phyloP scores from a whole-genome alignment of 2,888 invertebrate species.

The Phalera bucephala region DNA sequence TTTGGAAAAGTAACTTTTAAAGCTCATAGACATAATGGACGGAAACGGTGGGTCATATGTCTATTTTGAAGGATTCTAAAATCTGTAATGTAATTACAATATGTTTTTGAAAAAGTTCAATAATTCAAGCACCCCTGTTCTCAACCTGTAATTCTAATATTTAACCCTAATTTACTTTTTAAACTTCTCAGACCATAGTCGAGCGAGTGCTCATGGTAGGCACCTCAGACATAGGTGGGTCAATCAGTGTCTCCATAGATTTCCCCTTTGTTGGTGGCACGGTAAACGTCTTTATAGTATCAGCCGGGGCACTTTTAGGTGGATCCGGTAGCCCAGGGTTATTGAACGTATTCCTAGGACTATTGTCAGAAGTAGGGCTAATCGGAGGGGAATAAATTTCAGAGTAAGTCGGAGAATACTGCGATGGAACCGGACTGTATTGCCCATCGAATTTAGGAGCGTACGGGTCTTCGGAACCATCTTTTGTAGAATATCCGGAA shows the following conservation, averaged over 20 bases:
- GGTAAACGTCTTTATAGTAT: slow-evolving; percentile 70
- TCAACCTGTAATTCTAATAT: too few relatives aligned
- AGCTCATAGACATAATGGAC: too few relatives aligned
- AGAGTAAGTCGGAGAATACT: slow-evolving; percentile 77
- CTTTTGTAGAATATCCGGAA: slow-evolving; percentile 73
- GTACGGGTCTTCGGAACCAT: slow-evolving; percentile 71
- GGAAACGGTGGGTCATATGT: too few relatives aligned
- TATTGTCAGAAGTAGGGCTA: slow-evolving; percentile 71
- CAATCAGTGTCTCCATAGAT: slow-evolving; percentile 72
- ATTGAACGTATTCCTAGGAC: slow-evolving; percentile 66
- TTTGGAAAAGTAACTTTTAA: too few relatives aligned
- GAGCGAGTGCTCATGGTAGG: slow-evolving; percentile 70
- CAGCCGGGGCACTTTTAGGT: slow-evolving; percentile 68
- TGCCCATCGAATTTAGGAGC: slow-evolving; percentile 62
- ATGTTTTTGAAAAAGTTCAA: too few relatives aligned
- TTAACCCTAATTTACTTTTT: too few relatives aligned
- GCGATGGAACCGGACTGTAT: slow-evolving; percentile 72
- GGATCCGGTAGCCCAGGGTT: slow-evolving; percentile 67
- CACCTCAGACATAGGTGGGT: slow-evolving; percentile 62
- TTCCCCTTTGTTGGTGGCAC: slow-evolving; percentile 68
- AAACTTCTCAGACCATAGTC: slow-evolving; percentile 73
- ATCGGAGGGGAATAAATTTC: slow-evolving; percentile 77
- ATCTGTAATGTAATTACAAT: too few relatives aligned
- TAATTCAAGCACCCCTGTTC: too few relatives aligned
- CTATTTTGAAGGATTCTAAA: too few relatives aligned